These are phyloP conservation scores for Spilosoma lubricipeda DNA, from an alignment of 2,888 invertebrate species.

Conservation along the genomic window DNA sequence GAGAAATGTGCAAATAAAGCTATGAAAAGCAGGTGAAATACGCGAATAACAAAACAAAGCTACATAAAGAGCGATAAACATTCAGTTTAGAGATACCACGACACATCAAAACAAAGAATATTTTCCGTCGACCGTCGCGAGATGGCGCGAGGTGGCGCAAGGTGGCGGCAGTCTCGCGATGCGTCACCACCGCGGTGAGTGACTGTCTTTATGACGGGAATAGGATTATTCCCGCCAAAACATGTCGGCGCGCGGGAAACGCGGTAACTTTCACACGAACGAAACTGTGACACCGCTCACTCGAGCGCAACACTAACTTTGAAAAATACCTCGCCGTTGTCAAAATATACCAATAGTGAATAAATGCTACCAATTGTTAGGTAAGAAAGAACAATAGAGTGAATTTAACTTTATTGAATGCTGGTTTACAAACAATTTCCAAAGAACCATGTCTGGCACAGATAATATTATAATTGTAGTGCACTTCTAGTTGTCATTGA, in stretches of 20 bases:
- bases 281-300: constrained; percentile 34
- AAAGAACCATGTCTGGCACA: neutral
- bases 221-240: constrained; percentile 60
- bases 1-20: neutral
- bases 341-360: constrained; percentile 14
- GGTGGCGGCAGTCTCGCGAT: constrained; percentile 38
- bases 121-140: constrained; percentile 30
- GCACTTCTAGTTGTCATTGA: neutral
- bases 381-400: constrained; percentile 15
- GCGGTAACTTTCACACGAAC: constrained; percentile 61
- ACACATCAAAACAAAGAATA: constrained; percentile 36
- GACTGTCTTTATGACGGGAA: constrained; percentile 51
- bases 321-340: constrained; percentile 23
- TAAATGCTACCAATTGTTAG: constrained; percentile 12
- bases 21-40: neutral
- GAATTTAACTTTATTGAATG: neutral
- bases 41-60: neutral
- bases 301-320: constrained; percentile 25
- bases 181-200: constrained; percentile 56
- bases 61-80: constrained; percentile 2
- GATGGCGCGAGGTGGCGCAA: constrained; percentile 32
- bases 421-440: neutral
- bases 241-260: constrained; percentile 58
- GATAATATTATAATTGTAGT: neutral
- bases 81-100: constrained; percentile 7